phyloP scores from a whole-genome alignment of 2,888 invertebrate genomes.

The Parnassius smintheus region DNA sequence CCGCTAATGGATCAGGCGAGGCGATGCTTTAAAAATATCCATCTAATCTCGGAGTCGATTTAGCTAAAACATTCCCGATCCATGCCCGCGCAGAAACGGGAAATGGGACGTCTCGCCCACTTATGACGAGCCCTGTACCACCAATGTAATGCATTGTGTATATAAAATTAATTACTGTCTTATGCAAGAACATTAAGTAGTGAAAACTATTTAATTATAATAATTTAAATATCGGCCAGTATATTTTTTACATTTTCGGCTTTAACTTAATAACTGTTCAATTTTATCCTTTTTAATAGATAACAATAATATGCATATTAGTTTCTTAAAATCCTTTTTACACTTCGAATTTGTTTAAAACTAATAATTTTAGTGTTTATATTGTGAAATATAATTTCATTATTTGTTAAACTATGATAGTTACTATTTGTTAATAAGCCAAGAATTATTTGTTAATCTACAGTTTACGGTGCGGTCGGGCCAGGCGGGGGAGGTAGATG shows the following conservation, averaged over 20 bases:
- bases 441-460: constrained; percentile 32
- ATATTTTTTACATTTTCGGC: too few relatives aligned
- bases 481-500: constrained; percentile 59
- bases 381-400: too few relatives aligned
- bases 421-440: neutral
- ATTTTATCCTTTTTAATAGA: too few relatives aligned
- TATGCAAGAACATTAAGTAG: neutral
- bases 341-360: too few relatives aligned
- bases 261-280: too few relatives aligned
- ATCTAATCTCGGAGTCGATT: constrained; percentile 66
- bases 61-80: constrained; percentile 67
- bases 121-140: constrained; percentile 46
- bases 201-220: neutral
- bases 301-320: too few relatives aligned
- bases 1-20: constrained; percentile 70
- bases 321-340: too few relatives aligned
- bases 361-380: too few relatives aligned
- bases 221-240: too few relatives aligned
- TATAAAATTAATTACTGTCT: constrained; percentile 15
- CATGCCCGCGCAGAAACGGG: constrained; percentile 55
- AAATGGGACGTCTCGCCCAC: constrained; percentile 61
- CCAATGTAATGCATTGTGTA: constrained; percentile 20
- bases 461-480: constrained; percentile 43
- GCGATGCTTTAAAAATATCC: constrained; percentile 70
- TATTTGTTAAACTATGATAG: too few relatives aligned